Evolutionary conservation across 2,888 invertebrate species (phyloP).

Genomic region (Phaonia tiefii): DNA sequence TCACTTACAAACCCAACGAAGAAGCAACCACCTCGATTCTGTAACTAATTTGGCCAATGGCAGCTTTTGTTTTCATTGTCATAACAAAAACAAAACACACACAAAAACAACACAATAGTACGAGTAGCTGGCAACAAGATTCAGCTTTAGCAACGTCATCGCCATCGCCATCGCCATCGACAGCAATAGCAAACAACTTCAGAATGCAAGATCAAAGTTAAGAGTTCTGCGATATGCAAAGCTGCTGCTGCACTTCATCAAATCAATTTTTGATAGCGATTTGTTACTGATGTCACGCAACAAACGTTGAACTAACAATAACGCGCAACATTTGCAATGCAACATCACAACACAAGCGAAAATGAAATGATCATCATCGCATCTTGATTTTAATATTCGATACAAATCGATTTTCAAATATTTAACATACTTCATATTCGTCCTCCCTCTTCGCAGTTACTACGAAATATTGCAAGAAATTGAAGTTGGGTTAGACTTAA

Average conservation of each 20-base stretch:
- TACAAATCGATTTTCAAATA: conserved; percentile 52
- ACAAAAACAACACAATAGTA: conserved; percentile 45
- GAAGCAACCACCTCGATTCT: conserved; percentile 45
- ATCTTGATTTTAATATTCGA: conserved; percentile 49
- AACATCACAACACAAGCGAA: conserved; percentile 5
- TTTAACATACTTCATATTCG: not conserved
- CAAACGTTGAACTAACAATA: conserved; percentile 34
- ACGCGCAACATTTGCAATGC: not conserved
- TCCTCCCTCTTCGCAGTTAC: too few species aligned
- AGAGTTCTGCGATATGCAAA: not conserved
- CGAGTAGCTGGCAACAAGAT: conserved; percentile 45
- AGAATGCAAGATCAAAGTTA: conserved; percentile 40
- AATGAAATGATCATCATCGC: conserved; percentile 42
- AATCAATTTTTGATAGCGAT: conserved; percentile 63
- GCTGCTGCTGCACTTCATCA: conserved; percentile 51
- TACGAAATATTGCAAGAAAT: not conserved
- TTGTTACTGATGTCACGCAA: conserved; percentile 66
- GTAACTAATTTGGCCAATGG: conserved; percentile 67
- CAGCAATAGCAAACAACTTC: not conserved
- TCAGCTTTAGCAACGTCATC: not conserved
- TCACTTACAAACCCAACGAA: conserved; percentile 42
- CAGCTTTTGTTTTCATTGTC: conserved; percentile 56
- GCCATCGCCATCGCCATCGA: not conserved
- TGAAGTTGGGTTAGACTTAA: not conserved
- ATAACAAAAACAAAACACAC: conserved; percentile 46